Percentiles rank a stretch among this genome's conserved stretches.
Conservation (phyloP, 2,888 invertebrate species). For the Phragmatobia fuliginosa region DNA sequence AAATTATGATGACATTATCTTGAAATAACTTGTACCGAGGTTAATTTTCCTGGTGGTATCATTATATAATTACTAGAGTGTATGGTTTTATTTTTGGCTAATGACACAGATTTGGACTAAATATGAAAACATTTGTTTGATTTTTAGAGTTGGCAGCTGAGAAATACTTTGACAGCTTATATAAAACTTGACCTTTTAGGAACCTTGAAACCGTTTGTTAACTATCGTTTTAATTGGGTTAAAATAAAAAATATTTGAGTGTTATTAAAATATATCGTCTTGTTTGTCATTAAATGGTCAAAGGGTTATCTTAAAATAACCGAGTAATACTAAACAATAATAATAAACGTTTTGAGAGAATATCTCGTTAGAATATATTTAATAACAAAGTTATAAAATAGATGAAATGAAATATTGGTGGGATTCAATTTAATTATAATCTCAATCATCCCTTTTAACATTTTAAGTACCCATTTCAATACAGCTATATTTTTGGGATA, state of each 20-base stretch:
- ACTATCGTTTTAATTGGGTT: too few species aligned
- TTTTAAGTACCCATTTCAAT: not conserved
- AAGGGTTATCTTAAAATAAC: not conserved
- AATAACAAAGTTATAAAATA: too few species aligned
- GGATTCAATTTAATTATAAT: too few species aligned
- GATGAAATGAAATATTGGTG: too few species aligned
- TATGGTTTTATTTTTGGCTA: not conserved
- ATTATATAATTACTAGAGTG: not conserved
- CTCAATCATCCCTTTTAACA: not conserved
- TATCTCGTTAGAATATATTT: too few species aligned
- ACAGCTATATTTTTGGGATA: not conserved
- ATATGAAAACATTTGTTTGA: not conserved
- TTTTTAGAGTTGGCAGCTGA: not conserved
- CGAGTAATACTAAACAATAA: not conserved
- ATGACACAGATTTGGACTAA: not conserved
- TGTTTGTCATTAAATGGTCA: too few species aligned
- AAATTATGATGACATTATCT: not conserved
- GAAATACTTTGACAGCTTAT: not conserved
- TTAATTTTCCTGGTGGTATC: not conserved
- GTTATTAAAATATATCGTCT: too few species aligned
- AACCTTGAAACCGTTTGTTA: too few species aligned
- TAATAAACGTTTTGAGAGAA: too few species aligned
- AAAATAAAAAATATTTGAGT: too few species aligned
- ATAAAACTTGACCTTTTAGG: too few species aligned
- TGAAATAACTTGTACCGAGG: not conserved